phyloP scores from a whole-genome alignment of 2,113 vertebrate species.

The Microcebus murinus region DNA sequence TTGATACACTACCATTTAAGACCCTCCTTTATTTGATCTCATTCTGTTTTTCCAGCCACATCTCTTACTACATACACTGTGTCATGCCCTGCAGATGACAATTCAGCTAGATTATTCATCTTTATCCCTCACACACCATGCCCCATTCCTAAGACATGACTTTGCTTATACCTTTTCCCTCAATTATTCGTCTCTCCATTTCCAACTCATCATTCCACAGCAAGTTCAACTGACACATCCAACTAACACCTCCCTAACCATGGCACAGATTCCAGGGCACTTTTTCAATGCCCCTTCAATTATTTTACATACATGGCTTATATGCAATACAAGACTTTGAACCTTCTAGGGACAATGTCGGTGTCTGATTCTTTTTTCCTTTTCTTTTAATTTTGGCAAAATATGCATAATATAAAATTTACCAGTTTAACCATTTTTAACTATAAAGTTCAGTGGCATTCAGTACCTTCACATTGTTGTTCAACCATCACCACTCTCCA shows the following conservation, averaged over 20 bases:
- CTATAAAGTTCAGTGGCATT: too few relatives aligned
- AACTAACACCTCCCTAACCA: neutral
- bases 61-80: neutral
- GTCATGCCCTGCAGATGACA: neutral
- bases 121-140: neutral
- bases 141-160: neutral
- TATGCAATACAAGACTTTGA: neutral
- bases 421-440: too few relatives aligned
- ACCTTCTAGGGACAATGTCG: neutral
- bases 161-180: neutral
- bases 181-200: neutral
- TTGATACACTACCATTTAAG: neutral
- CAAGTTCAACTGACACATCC: neutral
- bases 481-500: too few relatives aligned
- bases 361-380: neutral
- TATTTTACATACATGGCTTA: neutral
- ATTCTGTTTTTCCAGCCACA: neutral
- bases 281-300: neutral
- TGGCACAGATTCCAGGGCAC: neutral
- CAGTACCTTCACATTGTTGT: too few relatives aligned
- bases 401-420: too few relatives aligned
- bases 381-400: neutral
- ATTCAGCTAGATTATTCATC: neutral
- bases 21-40: neutral
- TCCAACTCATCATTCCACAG: neutral